These are phyloP conservation scores for Drosophila dives DNA, from an alignment of 2,888 invertebrate species.

Conservation along the genomic window DNA sequence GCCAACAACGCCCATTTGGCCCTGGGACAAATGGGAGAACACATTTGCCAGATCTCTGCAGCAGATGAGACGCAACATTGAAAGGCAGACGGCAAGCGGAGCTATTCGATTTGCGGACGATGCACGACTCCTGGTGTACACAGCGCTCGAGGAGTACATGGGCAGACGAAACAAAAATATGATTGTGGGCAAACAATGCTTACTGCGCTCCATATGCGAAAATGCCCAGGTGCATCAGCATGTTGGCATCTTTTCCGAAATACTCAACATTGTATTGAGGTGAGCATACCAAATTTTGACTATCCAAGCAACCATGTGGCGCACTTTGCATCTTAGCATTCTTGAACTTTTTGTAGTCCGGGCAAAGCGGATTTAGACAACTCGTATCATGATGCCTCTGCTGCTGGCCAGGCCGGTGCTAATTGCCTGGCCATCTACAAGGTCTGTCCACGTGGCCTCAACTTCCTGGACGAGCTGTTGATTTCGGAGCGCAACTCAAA, in stretches of 20 bases:
- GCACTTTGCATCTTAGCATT: background rate
- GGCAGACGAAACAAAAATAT: slow-evolving; percentile 47
- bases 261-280: slow-evolving; percentile 80
- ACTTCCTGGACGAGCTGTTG: slow-evolving; percentile 86
- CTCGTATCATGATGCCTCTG: slow-evolving; percentile 87
- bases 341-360: slow-evolving; percentile 57
- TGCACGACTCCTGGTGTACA: slow-evolving; percentile 78
- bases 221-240: slow-evolving; percentile 80
- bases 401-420: slow-evolving; percentile 88
- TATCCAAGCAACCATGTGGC: background rate
- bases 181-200: slow-evolving; percentile 70
- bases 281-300: slow-evolving; percentile 53
- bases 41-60: slow-evolving; percentile 74
- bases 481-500: slow-evolving; percentile 55
- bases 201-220: slow-evolving; percentile 82
- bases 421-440: slow-evolving; percentile 88
- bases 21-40: slow-evolving; percentile 82
- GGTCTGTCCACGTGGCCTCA: slow-evolving; percentile 87
- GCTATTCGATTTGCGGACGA: slow-evolving; percentile 71
- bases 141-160: slow-evolving; percentile 78
- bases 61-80: slow-evolving; percentile 61
- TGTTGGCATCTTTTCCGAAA: slow-evolving; percentile 75
- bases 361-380: slow-evolving; percentile 85
- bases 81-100: slow-evolving; percentile 55
- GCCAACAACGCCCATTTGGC: slow-evolving; percentile 76